Percentiles rank a stretch among this genome's conserved stretches.
Evolutionary conservation across 2,888 invertebrate genomes (phyloP).

Genomic region (Eudasyphora cyanicolor): DNA sequence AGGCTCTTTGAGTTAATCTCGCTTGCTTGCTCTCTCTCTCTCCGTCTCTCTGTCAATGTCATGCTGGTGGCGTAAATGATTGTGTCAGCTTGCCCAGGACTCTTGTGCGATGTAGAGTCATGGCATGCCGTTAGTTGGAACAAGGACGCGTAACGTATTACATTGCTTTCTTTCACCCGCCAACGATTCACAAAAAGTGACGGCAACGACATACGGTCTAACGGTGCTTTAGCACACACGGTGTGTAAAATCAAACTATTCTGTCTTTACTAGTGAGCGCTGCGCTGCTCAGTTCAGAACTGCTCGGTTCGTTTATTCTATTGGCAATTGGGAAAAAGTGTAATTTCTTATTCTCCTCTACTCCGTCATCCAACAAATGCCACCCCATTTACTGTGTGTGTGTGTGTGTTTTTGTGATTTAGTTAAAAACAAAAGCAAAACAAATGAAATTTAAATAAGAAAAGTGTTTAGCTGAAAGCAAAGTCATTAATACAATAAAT

Average conservation of each 20-base stretch:
- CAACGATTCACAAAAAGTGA: slow-evolving; percentile 31
- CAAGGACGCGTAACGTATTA: slow-evolving; percentile 77
- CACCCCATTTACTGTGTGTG: too few species aligned
- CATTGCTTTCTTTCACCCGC: slow-evolving; percentile 45
- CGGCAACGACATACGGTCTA: slow-evolving; percentile 29
- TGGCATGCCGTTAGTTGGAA: slow-evolving; percentile 76
- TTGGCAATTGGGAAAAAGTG: neutral
- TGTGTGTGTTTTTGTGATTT: too few species aligned
- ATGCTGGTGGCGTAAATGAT: slow-evolving; percentile 55
- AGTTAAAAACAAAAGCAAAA: neutral
- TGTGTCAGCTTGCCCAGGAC: slow-evolving; percentile 76
- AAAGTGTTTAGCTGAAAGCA: too few species aligned
- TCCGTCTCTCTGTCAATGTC: neutral
- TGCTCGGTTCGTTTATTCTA: too few species aligned
- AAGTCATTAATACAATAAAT: too few species aligned
- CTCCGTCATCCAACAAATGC: neutral
- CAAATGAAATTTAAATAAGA: too few species aligned
- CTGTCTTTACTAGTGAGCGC: neutral
- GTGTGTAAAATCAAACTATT: neutral
- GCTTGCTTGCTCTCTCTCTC: neutral
- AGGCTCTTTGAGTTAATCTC: neutral
- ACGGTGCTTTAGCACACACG: slow-evolving; percentile 23
- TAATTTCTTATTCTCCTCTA: neutral
- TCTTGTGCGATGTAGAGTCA: slow-evolving; percentile 69
- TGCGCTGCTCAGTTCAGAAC: neutral